Base-by-base conservation (phyloP, 30 jellyfish, hydroid and myxozoan genomes). In the Hydra vulgaris region DNA sequence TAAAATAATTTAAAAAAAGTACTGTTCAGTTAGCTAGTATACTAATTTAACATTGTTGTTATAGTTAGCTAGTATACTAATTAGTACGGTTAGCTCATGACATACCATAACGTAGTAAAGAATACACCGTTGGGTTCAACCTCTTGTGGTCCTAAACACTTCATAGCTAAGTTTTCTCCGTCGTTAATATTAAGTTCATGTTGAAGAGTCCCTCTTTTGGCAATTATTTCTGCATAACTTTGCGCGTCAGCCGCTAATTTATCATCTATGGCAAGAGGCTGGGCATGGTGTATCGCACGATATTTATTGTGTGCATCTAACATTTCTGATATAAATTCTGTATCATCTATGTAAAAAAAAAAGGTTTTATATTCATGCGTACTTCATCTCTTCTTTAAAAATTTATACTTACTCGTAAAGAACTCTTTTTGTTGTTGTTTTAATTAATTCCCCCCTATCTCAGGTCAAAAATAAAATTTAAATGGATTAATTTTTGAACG, bases 111-210 rank as follows among this genome's bases (percentile, higher is more conserved):
- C 17, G 89, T 88, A 18, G 96, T 88, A 22, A 83, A 61, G 52
- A 81, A 88, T 0, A 76, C 69, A 12, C 96, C 96, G 53, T 52
- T 80, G 19, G 90, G 92, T 27, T 88, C 96, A 18, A 67, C 25
- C 77, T 88, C 96, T 23, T 87, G 74, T 7, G 94, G 89, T 19
- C 74, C 77, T 53, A 27, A 25, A 84, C 97, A 87, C 19, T 86
- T 86, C 54, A 74, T 77, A 16, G 96, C 97, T 19, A 92, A 94
- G 72, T 92, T 92, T 79, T 92, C 98, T 12, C 98, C 98, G 78
- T 83, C 93, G 17, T 77, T 27, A 7, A 52, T 54, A 0, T 61
- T 76, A 24, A 27, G 3, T 17, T 88, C 87, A 79, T 91, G 98
- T 67, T 84, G 55, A 25, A 91, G 74, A 8, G 73, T 54, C 19